Evolutionary conservation across 2,797 vertebrate species (phyloP), one percentile per base, ranked within the genome.

Genomic region (Etheostoma perlongum): DNA sequence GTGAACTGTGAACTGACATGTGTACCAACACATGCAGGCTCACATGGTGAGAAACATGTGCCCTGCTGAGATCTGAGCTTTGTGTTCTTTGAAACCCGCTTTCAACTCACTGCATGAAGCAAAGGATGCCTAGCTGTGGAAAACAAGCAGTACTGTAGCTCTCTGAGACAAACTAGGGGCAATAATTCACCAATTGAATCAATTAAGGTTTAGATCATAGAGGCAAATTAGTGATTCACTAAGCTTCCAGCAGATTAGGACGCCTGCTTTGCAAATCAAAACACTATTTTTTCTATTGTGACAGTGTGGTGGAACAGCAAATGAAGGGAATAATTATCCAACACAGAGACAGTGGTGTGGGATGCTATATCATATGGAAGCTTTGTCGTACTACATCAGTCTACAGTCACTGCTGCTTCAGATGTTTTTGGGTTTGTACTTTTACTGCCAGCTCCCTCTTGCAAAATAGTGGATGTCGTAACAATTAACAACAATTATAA

Each of bases 71-170:
- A 90, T 85, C 82, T 82, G 83, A 91, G 90, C 82, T 81, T 23
- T 40, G 71, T 92, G 89, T 79, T 89, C 86, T 93, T 93, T 89
- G 72, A 85, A 78, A 90, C 54, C 70, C 12, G 9, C 86, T 85
- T 80, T 84, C 71, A 75, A 76, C 72, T 82, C 49, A 1, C 80
- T 74, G 51, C 68, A 66, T 83, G 69, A 83, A 74, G 76, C 76
- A 64, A 79, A 79, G 48, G 36, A 73, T 68, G 71, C 66, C 84
- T 71, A 71, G 70, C 88, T 86, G 85, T 74, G 49, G 57, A 78
- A 81, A 83, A 77, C 60, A 67, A 48, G 42, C 23, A 15, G 14
- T 30, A 67, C 67, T 66, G 67, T 59, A 21, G 8, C 72, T 73
- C 63, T 71, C 47, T 27, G 23, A 55, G 64, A 63, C 53, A 79